These are phyloP conservation scores for Spicauda simplicius DNA, from an alignment of 2,888 invertebrate species.

Conservation along the genomic window DNA sequence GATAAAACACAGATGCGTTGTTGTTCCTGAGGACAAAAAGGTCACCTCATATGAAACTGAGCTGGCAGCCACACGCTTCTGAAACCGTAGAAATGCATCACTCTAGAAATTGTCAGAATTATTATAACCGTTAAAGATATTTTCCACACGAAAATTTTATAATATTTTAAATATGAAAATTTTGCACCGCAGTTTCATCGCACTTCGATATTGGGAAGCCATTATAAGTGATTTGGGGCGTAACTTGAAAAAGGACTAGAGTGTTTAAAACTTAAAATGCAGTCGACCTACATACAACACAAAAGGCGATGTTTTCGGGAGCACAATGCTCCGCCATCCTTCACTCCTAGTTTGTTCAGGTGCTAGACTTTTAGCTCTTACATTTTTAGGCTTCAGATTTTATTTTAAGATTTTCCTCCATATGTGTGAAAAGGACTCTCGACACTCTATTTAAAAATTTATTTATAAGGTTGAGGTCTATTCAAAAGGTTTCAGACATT, in stretches of 20 bases:
- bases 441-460: neutral
- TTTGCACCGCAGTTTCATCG: constrained; percentile 5
- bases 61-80: no score
- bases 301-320: constrained; percentile 70
- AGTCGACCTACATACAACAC: constrained; percentile 65
- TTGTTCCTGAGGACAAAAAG: no score
- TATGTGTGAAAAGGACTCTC: neutral
- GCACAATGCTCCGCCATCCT: constrained; percentile 67
- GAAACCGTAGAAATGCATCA: no score
- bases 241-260: constrained; percentile 35
- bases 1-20: no score
- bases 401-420: constrained; percentile 11
- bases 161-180: constrained; percentile 1
- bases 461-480: neutral
- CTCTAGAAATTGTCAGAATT: no score
- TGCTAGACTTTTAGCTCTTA: constrained; percentile 56
- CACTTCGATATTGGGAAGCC: constrained; percentile 14
- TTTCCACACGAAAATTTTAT: neutral
- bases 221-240: constrained; percentile 31
- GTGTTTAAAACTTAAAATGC: constrained; percentile 61
- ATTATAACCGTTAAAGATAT: no score
- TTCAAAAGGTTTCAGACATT: no score
- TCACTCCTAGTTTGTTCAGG: constrained; percentile 65
- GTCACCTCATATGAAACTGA: no score
- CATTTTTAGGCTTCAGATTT: constrained; percentile 45